Base-by-base conservation (phyloP, 2,888 invertebrate species). In the Lepidochitona cinerea region DNA sequence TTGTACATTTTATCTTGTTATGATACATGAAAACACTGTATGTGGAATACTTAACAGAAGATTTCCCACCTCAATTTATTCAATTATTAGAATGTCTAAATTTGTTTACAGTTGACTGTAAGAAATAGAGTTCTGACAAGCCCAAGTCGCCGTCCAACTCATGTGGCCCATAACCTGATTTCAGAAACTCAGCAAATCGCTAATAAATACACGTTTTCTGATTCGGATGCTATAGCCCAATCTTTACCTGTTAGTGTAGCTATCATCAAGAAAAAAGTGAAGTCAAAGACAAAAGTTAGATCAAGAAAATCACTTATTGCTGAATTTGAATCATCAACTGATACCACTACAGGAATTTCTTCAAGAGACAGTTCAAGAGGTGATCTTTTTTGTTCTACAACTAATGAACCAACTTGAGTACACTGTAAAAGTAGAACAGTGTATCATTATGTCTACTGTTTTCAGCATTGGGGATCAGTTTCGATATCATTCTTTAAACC, bases 221-320 rank as follows among this genome's bases (percentile, higher is more conserved):
- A 81, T 26, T 77, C 81, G 0, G 78, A 79, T 23, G 68, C 70
- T 49, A 79, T 79, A 29, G 79, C 81, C 18, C 76, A 76, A 33
- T 75, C 78, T 0, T 23, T 81, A 14, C 72, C 71, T 36, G 71
- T 74, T 1, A 73, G 72, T 68, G 72, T 18, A 69, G 29, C 64
- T 37, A 68, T 52, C n/a, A 29, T 71, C 2, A 71, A 72, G 29
- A 75, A 69, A 70, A 71, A 49, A 14, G 33, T 37, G 0, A 78
- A 76, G 54, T 49, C 68, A 14, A 35, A 74, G n/a, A 33, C 26
- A 4, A 73, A 66, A 7, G 75, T 74, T 26, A 18, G 37, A 18
- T n/a, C 71, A 6, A 26, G 65, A 26, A 71, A 54, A 33, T 37
- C 65, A 18, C 53, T 65, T n/a, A 71, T 71, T 12, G 29, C 64